A percentile compares a stretch with the other conserved stretches of the same genome.
phyloP scores from a whole-genome alignment of 2,888 invertebrate genomes.

The Scaptomyza flava region DNA sequence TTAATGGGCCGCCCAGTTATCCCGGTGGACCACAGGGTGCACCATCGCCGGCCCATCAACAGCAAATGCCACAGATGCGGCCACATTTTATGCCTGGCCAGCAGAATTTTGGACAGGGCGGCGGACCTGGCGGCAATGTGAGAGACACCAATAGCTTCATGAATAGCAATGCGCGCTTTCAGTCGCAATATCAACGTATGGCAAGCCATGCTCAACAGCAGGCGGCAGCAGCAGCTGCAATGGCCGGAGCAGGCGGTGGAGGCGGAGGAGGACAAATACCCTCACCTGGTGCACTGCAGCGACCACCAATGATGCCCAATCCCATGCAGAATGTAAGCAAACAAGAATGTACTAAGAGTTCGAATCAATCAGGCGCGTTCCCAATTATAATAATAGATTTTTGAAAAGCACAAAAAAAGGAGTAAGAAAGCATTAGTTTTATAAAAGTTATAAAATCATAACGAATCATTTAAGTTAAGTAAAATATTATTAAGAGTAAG shows the following conservation, averaged over 20 bases:
- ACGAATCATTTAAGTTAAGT: too few species aligned
- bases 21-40: conserved; percentile 83
- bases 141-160: conserved; percentile 84
- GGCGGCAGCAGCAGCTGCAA: conserved; percentile 79
- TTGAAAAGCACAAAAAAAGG: too few species aligned
- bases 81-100: conserved; percentile 84
- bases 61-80: conserved; percentile 82
- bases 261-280: conserved; percentile 81
- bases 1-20: conserved; percentile 83
- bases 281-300: conserved; percentile 81
- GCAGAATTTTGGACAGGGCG: conserved; percentile 83
- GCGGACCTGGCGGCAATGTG: conserved; percentile 80
- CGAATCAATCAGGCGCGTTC: neutral
- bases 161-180: conserved; percentile 84
- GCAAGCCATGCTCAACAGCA: conserved; percentile 88
- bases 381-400: neutral
- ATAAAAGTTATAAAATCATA: too few species aligned
- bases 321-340: conserved; percentile 84
- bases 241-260: conserved; percentile 82
- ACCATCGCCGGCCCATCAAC: conserved; percentile 82
- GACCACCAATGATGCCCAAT: conserved; percentile 83
- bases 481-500: neutral
- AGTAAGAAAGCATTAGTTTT: too few species aligned
- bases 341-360: neutral
- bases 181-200: conserved; percentile 83